phyloP scores from a whole-genome alignment of 2,888 invertebrate species.

The Adelphocoris suturalis region DNA sequence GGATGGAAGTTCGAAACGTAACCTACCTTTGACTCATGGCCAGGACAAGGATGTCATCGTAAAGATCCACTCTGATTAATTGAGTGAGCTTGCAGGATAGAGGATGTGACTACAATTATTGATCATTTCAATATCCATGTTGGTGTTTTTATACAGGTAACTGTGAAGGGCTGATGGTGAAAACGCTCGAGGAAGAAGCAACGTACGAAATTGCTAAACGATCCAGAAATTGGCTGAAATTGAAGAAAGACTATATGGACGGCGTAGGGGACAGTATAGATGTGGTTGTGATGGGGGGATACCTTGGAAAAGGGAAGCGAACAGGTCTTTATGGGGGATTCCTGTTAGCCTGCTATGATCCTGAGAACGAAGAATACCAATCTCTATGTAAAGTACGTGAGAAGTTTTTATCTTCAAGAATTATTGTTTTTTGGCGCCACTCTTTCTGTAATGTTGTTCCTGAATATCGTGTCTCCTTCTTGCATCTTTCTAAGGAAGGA shows the following conservation, averaged over 20 bases:
- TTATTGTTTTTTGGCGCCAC: too few relatives aligned
- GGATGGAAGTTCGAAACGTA: too few relatives aligned
- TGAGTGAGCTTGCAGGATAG: too few relatives aligned
- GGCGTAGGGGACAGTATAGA: conserved; percentile 98
- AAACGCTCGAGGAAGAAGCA: conserved; percentile 92
- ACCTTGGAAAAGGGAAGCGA: conserved; percentile 94
- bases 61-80: too few relatives aligned
- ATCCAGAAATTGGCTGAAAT: conserved; percentile 95
- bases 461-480: too few relatives aligned
- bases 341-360: conserved; percentile 95
- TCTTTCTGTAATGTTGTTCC: too few relatives aligned
- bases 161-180: conserved; percentile 99
- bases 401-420: too few relatives aligned
- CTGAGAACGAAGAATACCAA: conserved; percentile 94
- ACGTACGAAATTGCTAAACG: conserved; percentile 98
- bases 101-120: too few relatives aligned
- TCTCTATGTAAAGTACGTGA: conserved; percentile 89
- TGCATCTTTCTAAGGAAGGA: too few relatives aligned
- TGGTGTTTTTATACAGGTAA: conserved; percentile 82
- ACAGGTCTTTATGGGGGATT: conserved; percentile 97
- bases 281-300: conserved; percentile 96
- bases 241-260: conserved; percentile 98
- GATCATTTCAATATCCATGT: too few relatives aligned
- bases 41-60: too few relatives aligned
- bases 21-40: too few relatives aligned